Evolutionary conservation across 2,797 vertebrate genomes (phyloP), one percentile per base, ranked within the genome.

Genomic region (Lepilemur septentrionalis): DNA sequence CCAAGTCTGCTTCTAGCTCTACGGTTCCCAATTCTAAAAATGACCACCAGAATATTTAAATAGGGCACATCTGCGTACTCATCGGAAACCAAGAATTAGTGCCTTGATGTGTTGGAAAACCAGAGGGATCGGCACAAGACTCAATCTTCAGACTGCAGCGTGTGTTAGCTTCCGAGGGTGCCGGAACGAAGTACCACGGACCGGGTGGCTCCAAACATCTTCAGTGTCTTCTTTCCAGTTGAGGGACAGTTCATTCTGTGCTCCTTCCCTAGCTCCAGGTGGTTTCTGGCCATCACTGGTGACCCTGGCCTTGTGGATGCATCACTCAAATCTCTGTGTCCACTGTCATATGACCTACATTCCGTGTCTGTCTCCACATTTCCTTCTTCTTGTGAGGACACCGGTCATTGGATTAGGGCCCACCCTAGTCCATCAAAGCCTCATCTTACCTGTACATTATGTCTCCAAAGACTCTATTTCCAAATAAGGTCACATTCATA

Each of bases 201-300:
- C 28, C 9, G 1, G 57, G 17, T 18, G 22, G 5, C 14, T 46
- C 1, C 11, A 0, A 25, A 4, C 30, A 2, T 12, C 18, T 1
- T 1, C 5, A 30, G 5, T 23, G 20, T 4, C 20, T 38, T 25
- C 63, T 35, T 18, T 48, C 12, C 12, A 6, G 12, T 14, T 0
- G 2, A 17, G 25, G 55, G 2, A 38, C 0, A 3, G 4, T 11
- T 32, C 14, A 0, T 25, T 7, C 30, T 7, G 7, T 10, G 38
- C 11, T 63, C 35, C 17, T 50, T 46, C 22, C 20, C 9, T 7
- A 5, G 38, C 23, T 67, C 35, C 35, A 1, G 20, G 55, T 7
- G n/a, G 15, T 20, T 15, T 14, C 75, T 23, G 2, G 43, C 11
- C 12, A 23, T 18, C 25, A 28, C 35, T 0, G 14, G 22, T 28